A percentile compares a stretch with the other conserved stretches of the same genome.
Evolutionary conservation across 2,888 invertebrate genomes (phyloP).

Genomic region (Drosophila hamatofila): DNA sequence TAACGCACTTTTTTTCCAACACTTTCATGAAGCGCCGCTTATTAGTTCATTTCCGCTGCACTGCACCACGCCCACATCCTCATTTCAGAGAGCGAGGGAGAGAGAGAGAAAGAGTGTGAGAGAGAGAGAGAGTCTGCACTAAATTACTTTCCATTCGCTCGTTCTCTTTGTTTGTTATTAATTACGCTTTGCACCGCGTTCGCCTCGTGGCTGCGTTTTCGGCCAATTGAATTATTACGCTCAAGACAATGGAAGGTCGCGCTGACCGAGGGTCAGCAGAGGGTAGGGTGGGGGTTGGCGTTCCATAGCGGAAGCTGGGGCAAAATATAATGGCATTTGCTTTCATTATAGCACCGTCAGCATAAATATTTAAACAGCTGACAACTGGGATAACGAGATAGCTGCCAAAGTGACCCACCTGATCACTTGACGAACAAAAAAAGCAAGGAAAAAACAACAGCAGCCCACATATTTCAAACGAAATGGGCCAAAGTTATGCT

Average conservation of each 20-base stretch:
- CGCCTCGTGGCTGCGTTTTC: constrained; percentile 54
- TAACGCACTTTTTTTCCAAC: constrained; percentile 52
- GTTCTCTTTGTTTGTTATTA: constrained; percentile 70
- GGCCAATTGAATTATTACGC: constrained; percentile 75
- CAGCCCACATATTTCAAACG: constrained; percentile 51
- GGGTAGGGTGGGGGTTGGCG: background rate
- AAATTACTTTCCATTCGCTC: constrained; percentile 65
- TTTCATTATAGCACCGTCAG: constrained; percentile 68
- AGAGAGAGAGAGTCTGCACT: constrained; percentile 3
- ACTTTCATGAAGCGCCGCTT: constrained; percentile 73
- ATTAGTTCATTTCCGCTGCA: constrained; percentile 71
- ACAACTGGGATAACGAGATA: constrained; percentile 69
- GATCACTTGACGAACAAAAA: constrained; percentile 1
- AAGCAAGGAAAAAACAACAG: background rate
- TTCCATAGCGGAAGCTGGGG: constrained; percentile 7
- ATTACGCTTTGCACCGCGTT: constrained; percentile 63
- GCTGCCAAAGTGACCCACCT: constrained; percentile 33
- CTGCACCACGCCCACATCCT: constrained; percentile 72
- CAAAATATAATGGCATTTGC: constrained; percentile 69
- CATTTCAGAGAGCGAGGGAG: constrained; percentile 42
- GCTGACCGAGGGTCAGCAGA: constrained; percentile 1
- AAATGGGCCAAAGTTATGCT: background rate
- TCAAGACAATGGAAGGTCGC: constrained; percentile 58
- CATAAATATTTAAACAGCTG: constrained; percentile 78
- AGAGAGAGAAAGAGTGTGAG: background rate